Base-by-base conservation (phyloP, 2,113 vertebrate genomes). In the Callipepla squamata region DNA sequence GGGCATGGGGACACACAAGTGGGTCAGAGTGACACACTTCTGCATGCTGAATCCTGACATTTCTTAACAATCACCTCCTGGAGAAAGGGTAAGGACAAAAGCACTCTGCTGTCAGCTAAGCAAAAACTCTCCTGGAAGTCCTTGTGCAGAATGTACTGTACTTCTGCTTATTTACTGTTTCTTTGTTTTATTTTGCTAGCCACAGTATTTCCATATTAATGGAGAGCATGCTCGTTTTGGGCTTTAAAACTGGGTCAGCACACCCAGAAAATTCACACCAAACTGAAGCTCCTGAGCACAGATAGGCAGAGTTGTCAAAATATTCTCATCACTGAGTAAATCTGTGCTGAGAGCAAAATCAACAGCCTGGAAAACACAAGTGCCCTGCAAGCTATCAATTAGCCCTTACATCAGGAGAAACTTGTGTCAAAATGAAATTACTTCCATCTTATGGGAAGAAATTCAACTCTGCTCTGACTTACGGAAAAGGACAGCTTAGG, bases 261-360 rank as follows among this genome's bases (percentile, higher is more conserved):
- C 85, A 97, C 82, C 74, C 90, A 94, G 80, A 94, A 98, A 97
- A 97, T 93, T 97, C 92, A 95, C 83, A 97, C 87, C 79, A 93
- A 97, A 89, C 92, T 95, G 76, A 75, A 89, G 69, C 73, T 95
- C 85, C 65, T 95, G 76, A 91, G 91, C 76, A 93, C 57, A 93
- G 69, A 91, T 17, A 93, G 80, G 92, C 90, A 95, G 78, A 93
- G 53, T 91, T 97, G 96, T 97, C 96, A 98, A 96, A 98, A 97
- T 97, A 95, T 95, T 97, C 94, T 97, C 94, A 95, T 97, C 94
- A 95, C 89, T 63, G 79, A 95, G 93, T 94, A 95, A 83, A 95
- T 94, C 74, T 95, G 90, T 96, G 75, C 96, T 97, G 32, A 87
- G 80, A 97, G 95, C 93, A 93, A 97, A 97, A 97, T 81, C 76